Conservation (phyloP, 2,113 vertebrate species). For the Lepidothrix coronata region DNA sequence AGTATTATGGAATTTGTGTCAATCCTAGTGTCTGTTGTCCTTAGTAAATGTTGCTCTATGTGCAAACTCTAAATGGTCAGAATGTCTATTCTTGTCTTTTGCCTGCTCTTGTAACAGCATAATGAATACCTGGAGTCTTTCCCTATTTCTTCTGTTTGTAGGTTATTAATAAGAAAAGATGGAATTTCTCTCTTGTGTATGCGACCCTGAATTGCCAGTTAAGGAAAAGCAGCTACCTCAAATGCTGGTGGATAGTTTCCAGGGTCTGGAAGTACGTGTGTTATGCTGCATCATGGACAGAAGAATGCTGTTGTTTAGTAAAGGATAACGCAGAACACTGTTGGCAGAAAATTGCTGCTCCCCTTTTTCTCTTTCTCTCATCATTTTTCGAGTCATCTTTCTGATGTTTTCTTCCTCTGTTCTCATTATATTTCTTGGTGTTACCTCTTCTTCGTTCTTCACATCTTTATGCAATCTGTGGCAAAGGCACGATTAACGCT, state of each 20-base stretch:
- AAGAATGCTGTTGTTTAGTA: not conserved
- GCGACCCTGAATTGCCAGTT: slow-evolving; percentile 68
- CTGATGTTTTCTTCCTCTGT: not conserved
- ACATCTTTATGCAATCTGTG: not conserved
- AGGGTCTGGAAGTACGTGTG: slow-evolving; percentile 60
- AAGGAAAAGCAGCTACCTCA: slow-evolving; percentile 77
- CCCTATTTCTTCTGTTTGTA: not conserved
- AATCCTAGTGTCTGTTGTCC: not conserved
- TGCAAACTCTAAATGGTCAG: not conserved
- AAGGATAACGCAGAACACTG: not conserved
- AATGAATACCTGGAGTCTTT: not conserved
- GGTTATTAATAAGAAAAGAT: slow-evolving; percentile 70
- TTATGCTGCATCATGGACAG: slow-evolving; percentile 32
- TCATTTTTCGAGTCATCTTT: not conserved
- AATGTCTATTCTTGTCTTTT: not conserved
- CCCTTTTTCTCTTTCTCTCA: not conserved
- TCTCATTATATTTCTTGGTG: not conserved
- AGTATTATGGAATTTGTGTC: not conserved
- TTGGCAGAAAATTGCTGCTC: not conserved
- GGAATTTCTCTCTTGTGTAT: slow-evolving; percentile 82
- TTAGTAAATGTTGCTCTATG: not conserved
- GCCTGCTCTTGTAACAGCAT: not conserved
- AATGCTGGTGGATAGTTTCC: slow-evolving; percentile 82
- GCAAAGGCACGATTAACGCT: not conserved
- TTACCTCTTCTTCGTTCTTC: not conserved